Conservation (phyloP, 1,140 invertebrate species). For the Cryptotermes secundus region DNA sequence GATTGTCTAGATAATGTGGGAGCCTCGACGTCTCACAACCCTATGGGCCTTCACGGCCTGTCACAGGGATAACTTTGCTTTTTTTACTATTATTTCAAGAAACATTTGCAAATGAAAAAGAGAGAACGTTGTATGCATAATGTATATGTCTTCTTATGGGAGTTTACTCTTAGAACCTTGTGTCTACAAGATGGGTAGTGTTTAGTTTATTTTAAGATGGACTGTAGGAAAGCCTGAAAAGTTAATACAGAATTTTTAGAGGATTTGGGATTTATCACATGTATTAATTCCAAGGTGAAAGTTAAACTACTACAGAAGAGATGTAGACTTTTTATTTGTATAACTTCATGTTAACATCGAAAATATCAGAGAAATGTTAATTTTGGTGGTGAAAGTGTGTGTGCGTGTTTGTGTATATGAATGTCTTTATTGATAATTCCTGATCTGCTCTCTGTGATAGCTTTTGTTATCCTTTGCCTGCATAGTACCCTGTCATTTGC, state of each 20-base stretch:
- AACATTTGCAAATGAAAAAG: too few species aligned
- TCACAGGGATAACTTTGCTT: too few species aligned
- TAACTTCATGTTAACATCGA: background rate
- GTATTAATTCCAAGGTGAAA: conserved; percentile 17
- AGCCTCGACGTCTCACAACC: too few species aligned
- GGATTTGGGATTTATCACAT: background rate
- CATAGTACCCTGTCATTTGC: background rate
- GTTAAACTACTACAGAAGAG: background rate
- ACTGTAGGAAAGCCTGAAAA: background rate
- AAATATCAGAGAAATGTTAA: background rate
- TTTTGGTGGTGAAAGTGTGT: background rate
- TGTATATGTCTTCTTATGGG: too few species aligned
- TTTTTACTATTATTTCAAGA: too few species aligned
- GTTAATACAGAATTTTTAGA: background rate
- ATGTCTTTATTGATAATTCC: background rate
- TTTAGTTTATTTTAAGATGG: background rate
- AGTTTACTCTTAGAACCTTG: too few species aligned
- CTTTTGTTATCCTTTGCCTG: background rate
- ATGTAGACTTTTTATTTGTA: background rate
- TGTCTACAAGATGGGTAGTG: background rate
- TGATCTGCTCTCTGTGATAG: conserved; percentile 3
- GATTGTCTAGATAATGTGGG: too few species aligned
- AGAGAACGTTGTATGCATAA: too few species aligned
- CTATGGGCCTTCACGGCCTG: too few species aligned
- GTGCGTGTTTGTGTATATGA: background rate